These are phyloP conservation scores for Pithys albifrons DNA, from an alignment of 2,113 vertebrate genomes.

Conservation along the genomic window DNA sequence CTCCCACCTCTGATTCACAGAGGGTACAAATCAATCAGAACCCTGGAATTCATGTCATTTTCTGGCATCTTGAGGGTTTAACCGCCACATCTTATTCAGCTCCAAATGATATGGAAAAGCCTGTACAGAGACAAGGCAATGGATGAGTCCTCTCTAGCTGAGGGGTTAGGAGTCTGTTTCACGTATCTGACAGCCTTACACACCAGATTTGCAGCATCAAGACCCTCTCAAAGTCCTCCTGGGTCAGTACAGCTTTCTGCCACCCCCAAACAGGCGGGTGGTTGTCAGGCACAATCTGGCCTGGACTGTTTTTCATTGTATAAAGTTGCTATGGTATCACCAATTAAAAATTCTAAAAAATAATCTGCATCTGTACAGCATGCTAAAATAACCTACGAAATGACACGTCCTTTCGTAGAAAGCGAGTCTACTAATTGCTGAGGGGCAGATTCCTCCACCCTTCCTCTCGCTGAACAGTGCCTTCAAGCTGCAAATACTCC, in stretches of 20 bases:
- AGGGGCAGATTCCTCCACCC: conserved; percentile 68
- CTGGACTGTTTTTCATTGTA: conserved; percentile 68
- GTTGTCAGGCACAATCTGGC: conserved; percentile 69
- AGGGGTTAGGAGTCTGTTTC: neutral
- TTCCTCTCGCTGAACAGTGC: conserved; percentile 55
- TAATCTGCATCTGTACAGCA: conserved; percentile 71
- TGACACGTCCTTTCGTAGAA: conserved; percentile 71
- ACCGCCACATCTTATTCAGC: neutral
- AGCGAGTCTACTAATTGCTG: conserved; percentile 69
- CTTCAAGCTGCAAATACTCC: conserved; percentile 70
- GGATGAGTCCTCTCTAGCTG: neutral
- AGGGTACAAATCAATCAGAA: neutral
- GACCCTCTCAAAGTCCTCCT: conserved; percentile 19
- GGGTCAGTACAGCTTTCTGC: conserved; percentile 48
- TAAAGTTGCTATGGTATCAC: conserved; percentile 72
- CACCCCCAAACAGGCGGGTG: conserved; percentile 65
- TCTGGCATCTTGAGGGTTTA: neutral
- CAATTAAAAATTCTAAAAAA: conserved; percentile 73
- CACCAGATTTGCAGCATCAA: neutral
- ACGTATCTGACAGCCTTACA: neutral
- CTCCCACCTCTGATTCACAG: neutral
- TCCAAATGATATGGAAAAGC: neutral
- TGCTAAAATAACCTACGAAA: conserved; percentile 71
- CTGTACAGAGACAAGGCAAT: neutral
- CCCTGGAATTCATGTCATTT: neutral